Evolutionary conservation across 37 sponge, comb jelly and placozoan species (phyloP), one percentile per base, ranked within the genome.

Genomic region (Ianthella basta): DNA sequence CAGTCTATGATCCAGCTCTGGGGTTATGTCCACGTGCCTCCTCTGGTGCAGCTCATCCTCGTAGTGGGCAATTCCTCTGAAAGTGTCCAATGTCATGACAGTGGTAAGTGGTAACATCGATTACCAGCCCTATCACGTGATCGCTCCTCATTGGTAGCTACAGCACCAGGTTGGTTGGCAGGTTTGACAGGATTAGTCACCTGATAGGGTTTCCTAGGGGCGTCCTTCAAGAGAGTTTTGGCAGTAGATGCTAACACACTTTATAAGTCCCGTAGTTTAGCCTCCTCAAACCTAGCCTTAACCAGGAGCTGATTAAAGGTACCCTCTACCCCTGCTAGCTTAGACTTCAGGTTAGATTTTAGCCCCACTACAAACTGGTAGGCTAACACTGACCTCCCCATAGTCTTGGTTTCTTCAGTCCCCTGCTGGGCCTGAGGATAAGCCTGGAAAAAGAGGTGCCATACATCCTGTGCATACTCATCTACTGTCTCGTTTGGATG

Each of bases 401-500:
- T 30, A 21, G 1, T 77, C 39, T 85, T 77, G 0, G 86, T 68
- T 36, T 86, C 85, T 23, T 60, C 19, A 23, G 24, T 33, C 16
- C 82, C 81, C 27, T 66, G 60, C 23, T n/a, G 24, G 15, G 35
- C 16, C 10, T 19, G 36, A 0, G 67, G 40, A 50, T 89, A 85
- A 0, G 90, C 90, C 54, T 59, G 59, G 29, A 18, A 29, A 53
- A 59, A 85, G 4, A 89, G 86, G 44, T 73, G 84, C 35, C 61
- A 34, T 20, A 89, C 59, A 34, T 82, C 90, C 79, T 89, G 86
- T 0, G 90, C 90, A 44, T 81, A 89, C 38, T 80, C 64, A 61
- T 89, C 90, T 6, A 85, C 90, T 0, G 77, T 81, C 37, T 89
- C 90, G 21, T 75, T 85, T 0, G 53, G 44, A 2, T 60, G 15